Conservation (phyloP, 2,888 invertebrate species). For the Pedicia rivosa region DNA sequence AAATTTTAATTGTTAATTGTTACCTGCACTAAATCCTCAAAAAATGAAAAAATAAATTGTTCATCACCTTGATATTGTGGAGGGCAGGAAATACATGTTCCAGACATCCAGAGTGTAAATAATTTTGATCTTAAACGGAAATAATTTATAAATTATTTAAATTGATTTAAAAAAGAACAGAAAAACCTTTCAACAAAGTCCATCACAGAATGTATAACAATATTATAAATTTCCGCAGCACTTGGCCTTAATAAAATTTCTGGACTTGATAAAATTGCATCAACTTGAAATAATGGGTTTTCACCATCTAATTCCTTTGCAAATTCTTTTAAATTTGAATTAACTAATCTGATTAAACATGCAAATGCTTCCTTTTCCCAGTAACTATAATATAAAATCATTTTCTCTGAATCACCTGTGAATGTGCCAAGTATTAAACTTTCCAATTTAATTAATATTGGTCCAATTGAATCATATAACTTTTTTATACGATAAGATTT, state of each 20-base stretch:
- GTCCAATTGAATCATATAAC: slow-evolving; percentile 64
- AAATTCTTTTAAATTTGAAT: slow-evolving; percentile 55
- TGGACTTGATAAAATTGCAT: slow-evolving; percentile 54
- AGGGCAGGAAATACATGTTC: slow-evolving; percentile 57
- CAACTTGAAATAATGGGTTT: slow-evolving; percentile 59
- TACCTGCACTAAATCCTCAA: slow-evolving; percentile 62
- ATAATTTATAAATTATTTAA: no score
- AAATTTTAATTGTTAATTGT: no score
- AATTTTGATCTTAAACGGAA: no score
- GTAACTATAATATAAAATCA: slow-evolving; percentile 59
- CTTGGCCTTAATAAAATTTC: slow-evolving; percentile 64
- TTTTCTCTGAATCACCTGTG: slow-evolving; percentile 53
- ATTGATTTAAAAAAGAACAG: no score
- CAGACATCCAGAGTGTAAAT: slow-evolving; percentile 76
- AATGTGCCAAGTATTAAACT: slow-evolving; percentile 65
- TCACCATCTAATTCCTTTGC: slow-evolving; percentile 38
- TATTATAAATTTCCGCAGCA: slow-evolving; percentile 58
- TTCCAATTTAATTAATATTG: slow-evolving; percentile 72
- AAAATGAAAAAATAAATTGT: slow-evolving; percentile 54
- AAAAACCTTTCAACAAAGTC: slow-evolving; percentile 62
- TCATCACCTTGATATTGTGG: slow-evolving; percentile 30
- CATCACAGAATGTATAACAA: slow-evolving; percentile 54
- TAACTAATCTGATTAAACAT: slow-evolving; percentile 45
- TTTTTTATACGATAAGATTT: slow-evolving; percentile 49
- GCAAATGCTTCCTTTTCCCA: slow-evolving; percentile 72